Evolutionary conservation across 2,888 invertebrate genomes (phyloP).

Genomic region (Colostygia pectinataria): DNA sequence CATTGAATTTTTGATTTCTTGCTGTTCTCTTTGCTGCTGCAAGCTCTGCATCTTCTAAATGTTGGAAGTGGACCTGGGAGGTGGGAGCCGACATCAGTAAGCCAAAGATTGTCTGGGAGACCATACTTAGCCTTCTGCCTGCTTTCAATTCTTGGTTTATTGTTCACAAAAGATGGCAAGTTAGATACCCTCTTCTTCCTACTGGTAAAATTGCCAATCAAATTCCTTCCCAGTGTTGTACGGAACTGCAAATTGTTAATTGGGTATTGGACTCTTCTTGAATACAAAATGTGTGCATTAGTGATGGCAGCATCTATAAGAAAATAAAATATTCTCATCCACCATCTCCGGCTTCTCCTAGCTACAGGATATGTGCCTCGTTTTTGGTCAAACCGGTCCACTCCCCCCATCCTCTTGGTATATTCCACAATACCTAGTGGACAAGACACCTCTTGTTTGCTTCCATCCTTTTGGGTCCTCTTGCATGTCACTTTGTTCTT

Average conservation of each 20-base stretch:
- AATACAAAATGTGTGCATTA: slow-evolving; percentile 27
- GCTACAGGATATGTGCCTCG: slow-evolving; percentile 17
- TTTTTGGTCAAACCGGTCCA: slow-evolving; percentile 27
- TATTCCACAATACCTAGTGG: slow-evolving; percentile 22
- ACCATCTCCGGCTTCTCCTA: slow-evolving; percentile 23
- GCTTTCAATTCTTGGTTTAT: slow-evolving; percentile 29
- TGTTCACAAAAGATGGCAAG: slow-evolving; percentile 30
- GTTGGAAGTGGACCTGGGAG: no score
- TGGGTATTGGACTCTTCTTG: slow-evolving; percentile 16
- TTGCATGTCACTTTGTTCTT: slow-evolving; percentile 19
- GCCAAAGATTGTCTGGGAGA: slow-evolving; percentile 28
- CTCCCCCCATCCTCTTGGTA: slow-evolving; percentile 27
- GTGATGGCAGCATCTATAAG: slow-evolving; percentile 26
- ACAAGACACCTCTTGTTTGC: slow-evolving; percentile 19
- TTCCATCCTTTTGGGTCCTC: slow-evolving; percentile 31
- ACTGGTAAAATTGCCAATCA: slow-evolving; percentile 19
- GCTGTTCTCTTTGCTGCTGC: no score
- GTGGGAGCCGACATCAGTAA: slow-evolving; percentile 21
- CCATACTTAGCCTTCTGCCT: slow-evolving; percentile 32
- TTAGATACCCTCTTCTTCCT: slow-evolving; percentile 24
- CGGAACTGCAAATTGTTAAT: slow-evolving; percentile 20
- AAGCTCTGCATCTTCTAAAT: no score
- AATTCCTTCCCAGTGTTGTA: slow-evolving; percentile 19
- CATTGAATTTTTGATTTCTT: no score
- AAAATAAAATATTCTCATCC: slow-evolving; percentile 28